phyloP scores from a whole-genome alignment of 2,888 invertebrate species.

The Trachelus tabidus region DNA sequence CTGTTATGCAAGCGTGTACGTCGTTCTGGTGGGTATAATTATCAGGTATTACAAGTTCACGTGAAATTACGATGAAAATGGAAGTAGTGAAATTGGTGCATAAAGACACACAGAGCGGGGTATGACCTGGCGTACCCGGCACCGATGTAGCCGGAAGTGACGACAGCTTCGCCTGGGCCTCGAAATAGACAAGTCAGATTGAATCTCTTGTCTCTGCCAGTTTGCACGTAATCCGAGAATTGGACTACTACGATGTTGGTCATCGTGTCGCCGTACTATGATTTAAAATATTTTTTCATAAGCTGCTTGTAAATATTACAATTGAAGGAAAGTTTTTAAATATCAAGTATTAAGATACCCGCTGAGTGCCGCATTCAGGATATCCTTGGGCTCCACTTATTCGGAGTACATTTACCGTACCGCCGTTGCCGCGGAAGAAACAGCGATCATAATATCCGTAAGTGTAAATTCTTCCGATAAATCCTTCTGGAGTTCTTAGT shows the following conservation, averaged over 20 bases:
- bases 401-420: slow-evolving; percentile 82
- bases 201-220: slow-evolving; percentile 89
- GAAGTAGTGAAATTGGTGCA: background rate
- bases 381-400: slow-evolving; percentile 93
- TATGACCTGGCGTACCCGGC: slow-evolving; percentile 77
- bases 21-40: background rate
- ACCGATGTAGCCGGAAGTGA: slow-evolving; percentile 92
- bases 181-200: slow-evolving; percentile 93
- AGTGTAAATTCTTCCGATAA: slow-evolving; percentile 90
- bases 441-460: slow-evolving; percentile 91
- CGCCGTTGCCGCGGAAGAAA: slow-evolving; percentile 92
- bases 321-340: background rate
- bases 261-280: slow-evolving; percentile 91
- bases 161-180: slow-evolving; percentile 92
- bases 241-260: slow-evolving; percentile 95
- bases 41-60: background rate
- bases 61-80: background rate
- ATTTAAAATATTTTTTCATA: slow-evolving; percentile 28
- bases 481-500: slow-evolving; percentile 87
- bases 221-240: slow-evolving; percentile 93
- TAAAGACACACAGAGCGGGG: background rate
- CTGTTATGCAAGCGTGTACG: background rate
- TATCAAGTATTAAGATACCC: slow-evolving; percentile 67
- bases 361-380: slow-evolving; percentile 91
- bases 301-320: background rate